phyloP scores from a whole-genome alignment of 2,888 invertebrate genomes.

The Limnephilus lunatus region DNA sequence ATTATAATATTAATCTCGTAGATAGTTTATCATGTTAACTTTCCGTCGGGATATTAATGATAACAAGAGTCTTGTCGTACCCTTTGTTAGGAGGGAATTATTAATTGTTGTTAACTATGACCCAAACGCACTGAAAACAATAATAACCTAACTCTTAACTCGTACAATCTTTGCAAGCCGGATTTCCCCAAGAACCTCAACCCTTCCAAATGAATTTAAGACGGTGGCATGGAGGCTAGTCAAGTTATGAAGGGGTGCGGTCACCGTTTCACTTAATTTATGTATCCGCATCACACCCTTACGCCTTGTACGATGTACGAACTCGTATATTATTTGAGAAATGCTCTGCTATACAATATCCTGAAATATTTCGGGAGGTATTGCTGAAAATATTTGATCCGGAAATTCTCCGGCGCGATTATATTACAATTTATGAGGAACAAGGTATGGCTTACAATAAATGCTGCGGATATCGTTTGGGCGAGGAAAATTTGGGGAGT shows the following conservation, averaged over 20 bases:
- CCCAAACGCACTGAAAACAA: constrained; percentile 8
- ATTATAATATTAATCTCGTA: background rate
- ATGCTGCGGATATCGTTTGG: background rate
- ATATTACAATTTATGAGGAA: background rate
- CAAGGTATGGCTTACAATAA: background rate
- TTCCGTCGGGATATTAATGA: background rate
- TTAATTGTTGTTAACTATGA: constrained; percentile 2
- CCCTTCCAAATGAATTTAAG: constrained; percentile 44
- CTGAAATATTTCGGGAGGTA: constrained; percentile 12
- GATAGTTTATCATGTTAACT: background rate
- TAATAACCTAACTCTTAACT: constrained; percentile 10
- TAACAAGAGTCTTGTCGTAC: background rate
- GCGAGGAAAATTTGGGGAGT: background rate
- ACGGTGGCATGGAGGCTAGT: constrained; percentile 29
- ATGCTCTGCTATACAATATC: constrained; percentile 5
- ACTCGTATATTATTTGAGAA: constrained; percentile 1
- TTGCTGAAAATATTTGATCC: constrained; percentile 31
- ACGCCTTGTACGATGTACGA: background rate
- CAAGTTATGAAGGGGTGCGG: constrained; percentile 51
- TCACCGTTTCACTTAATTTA: constrained; percentile 42
- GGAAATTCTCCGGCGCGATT: constrained; percentile 2
- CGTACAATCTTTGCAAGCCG: constrained; percentile 17
- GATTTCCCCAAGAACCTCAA: constrained; percentile 32
- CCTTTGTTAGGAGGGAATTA: background rate
- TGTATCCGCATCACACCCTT: constrained; percentile 42